Conservation (phyloP, 1,140 invertebrate species). For the Platyscapa corneri region DNA sequence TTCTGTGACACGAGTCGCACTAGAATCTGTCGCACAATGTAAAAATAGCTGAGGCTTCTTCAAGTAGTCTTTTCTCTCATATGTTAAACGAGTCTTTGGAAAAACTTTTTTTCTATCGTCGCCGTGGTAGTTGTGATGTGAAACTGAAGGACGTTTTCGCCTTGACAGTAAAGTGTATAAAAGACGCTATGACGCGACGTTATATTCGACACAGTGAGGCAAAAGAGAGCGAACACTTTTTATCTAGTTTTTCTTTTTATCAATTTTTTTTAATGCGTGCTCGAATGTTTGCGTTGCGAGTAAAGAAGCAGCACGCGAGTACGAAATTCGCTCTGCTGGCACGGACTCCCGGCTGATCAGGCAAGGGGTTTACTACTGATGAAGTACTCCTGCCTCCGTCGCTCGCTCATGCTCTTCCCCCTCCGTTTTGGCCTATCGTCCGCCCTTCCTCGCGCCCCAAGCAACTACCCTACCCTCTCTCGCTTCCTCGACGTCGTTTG, state of each 20-base stretch:
- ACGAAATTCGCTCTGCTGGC: conserved; percentile 29
- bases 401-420: conserved; percentile 45
- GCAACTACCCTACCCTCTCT: conserved; percentile 20
- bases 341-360: conserved; percentile 63
- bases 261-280: background rate
- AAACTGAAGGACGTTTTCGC: too few species aligned
- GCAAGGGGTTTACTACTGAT: conserved; percentile 70
- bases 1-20: background rate
- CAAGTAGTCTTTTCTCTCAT: too few species aligned
- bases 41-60: too few species aligned
- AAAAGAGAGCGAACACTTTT: too few species aligned
- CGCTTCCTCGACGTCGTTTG: conserved; percentile 51
- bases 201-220: too few species aligned
- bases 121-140: too few species aligned
- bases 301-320: conserved; percentile 42
- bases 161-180: too few species aligned
- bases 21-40: too few species aligned
- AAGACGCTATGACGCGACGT: too few species aligned
- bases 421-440: conserved; percentile 15
- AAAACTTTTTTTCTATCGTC: too few species aligned
- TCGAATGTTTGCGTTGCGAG: background rate
- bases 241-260: too few species aligned
- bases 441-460: conserved; percentile 30
- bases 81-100: too few species aligned
- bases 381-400: conserved; percentile 51